Evolutionary conservation across 2,113 vertebrate species (phyloP), one percentile per base, ranked within the genome.

Genomic region (Camelus bactrianus): DNA sequence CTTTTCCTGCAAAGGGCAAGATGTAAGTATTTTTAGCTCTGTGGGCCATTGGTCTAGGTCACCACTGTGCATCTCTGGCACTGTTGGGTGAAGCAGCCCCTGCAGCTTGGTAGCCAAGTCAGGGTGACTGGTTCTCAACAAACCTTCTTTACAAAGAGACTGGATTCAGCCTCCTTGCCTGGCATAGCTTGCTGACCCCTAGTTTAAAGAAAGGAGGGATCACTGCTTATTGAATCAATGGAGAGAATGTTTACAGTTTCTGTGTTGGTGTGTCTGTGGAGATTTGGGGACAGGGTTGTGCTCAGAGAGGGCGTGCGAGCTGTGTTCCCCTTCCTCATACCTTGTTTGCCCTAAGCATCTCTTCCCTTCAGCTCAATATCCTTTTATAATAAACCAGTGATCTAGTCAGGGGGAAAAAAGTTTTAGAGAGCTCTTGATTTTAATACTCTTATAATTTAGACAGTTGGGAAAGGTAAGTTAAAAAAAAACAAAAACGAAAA

Each of bases 361-460:
- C 52, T 54, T 77, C 20, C 11, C 0, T n/a, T 32, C n/a, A n/a
- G 30, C 19, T 77, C 75, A 77, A 19, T 22, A n/a, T 77, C 75
- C 26, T 54, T 54, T 77, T 76, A 76, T 5, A 76, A 76, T 52
- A 52, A 76, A 52, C 75, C 32, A 19, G 30, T 26, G 52, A 24
- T 79, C 32, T 5, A 79, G 50, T 56, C 35, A 35, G 32, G 56
- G 32, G 35, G 9, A 56, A 54, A n/a, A 67, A 79, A 56, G n/a
- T 70, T 86, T 92, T 75, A 97, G 60, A 28, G 83, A 70, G 64
- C 56, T 93, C 17, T 9, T 92, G 24, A 69, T 62, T 67, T 81
- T 35, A 38, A 2, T 72, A 50, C 52, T 83, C 13, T 62, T 88
- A 52, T 48, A 32, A 50, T 89, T 94, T 70, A 72, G 50, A 88